Base-by-base conservation (phyloP, 1,140 invertebrate genomes). In the Scaptomyza hsui region DNA sequence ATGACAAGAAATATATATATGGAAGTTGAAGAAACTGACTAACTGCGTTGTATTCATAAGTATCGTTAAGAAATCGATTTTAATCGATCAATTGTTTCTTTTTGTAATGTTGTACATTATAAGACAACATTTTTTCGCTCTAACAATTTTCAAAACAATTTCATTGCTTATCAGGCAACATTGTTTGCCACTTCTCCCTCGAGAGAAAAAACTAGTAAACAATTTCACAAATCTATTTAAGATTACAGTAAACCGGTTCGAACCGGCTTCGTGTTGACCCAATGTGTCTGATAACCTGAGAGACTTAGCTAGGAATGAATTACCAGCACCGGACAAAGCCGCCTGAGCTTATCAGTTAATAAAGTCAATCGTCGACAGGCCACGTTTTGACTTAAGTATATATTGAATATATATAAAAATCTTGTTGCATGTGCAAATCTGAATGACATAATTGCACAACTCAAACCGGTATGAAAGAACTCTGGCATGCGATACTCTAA, bases 211-310 rank as follows among this genome's bases (percentile, higher is more conserved):
- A 68, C 68, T 71, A 65, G 61, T 68, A 61, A 68, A 68, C 56
- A 68, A 53, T 68, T 68, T 68, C 63, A 56, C 49, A 26, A 55
- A 67, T 60, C 56, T 49, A 45, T 24, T 53, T 18, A 7, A 18
- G 55, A 55, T 72, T 72, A 26, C 56, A 52, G 32, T 4, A 9
- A 72, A 72, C 70, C 70, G 56, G 70, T 72, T 68, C 56, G 1
- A 4, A 19, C 63, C 18, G 49, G 42, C 24, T 61, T 9, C 5
- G 9, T 12, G 6, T 42, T 68, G 63, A 72, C 53, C 69, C 48
- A 39, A 47, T 19, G 6, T 4, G n/a, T 10, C 2, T 18, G 70
- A 72, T 72, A 72, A 72, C 70, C 70, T 48, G 26, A 4, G 24
- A 7, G 3, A 29, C 26, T 41, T 41, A 5, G 10, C 19, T 24